These are phyloP conservation scores for Vicugna pacos DNA, from an alignment of 2,113 vertebrate genomes.

Conservation along the genomic window DNA sequence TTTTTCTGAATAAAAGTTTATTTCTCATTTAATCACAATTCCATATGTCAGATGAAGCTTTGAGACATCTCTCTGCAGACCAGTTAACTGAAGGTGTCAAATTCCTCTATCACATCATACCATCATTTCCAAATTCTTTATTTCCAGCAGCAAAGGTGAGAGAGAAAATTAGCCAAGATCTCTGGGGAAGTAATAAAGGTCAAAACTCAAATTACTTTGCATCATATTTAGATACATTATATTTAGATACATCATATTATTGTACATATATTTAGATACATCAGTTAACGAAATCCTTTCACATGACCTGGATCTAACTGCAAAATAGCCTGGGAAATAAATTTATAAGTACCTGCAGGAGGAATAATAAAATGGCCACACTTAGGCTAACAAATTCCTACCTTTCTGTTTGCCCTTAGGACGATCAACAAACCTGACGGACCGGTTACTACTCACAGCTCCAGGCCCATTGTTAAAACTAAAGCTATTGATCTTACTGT, in stretches of 20 bases:
- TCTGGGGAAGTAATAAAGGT: background rate
- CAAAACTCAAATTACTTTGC: background rate
- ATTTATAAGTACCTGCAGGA: background rate
- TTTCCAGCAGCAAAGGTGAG: background rate
- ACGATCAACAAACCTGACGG: no score
- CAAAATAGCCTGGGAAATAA: background rate
- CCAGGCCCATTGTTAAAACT: no score
- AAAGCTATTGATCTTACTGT: no score
- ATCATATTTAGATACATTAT: background rate
- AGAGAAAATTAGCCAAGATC: background rate
- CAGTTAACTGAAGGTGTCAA: background rate
- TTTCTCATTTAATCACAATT: background rate
- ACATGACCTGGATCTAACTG: background rate
- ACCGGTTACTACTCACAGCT: no score
- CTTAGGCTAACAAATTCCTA: no score
- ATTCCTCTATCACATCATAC: background rate
- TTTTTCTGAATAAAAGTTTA: background rate
- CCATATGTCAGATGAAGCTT: background rate
- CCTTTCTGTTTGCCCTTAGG: no score
- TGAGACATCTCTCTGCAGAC: background rate
- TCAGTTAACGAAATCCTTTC: background rate
- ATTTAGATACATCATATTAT: background rate
- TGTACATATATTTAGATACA: background rate
- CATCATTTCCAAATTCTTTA: background rate
- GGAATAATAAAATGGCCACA: no score